Conservation (phyloP, 1,140 invertebrate genomes). For the Lanistes nyassanus region DNA sequence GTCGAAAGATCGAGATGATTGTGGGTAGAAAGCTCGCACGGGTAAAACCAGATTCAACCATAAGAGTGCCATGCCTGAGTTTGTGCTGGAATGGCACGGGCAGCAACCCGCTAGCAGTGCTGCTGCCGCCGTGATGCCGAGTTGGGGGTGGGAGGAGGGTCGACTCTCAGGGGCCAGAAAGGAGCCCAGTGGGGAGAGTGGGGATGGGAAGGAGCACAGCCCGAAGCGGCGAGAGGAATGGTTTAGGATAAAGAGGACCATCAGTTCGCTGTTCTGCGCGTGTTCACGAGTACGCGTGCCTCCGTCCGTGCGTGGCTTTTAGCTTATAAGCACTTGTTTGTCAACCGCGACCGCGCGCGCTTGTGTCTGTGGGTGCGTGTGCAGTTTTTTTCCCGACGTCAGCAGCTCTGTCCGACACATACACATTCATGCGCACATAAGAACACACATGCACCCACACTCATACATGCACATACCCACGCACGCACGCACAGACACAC, state of each 20-base stretch:
- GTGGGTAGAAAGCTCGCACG: slow-evolving; percentile 9
- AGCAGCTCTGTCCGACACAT: not conserved
- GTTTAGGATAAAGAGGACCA: not conserved
- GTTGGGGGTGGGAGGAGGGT: not conserved
- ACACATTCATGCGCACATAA: not conserved
- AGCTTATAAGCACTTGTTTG: no score
- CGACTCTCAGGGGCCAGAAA: no score
- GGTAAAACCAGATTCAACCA: slow-evolving; percentile 12
- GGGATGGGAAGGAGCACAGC: not conserved
- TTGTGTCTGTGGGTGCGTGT: not conserved
- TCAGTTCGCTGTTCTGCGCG: not conserved
- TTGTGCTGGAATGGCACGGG: slow-evolving; percentile 5
- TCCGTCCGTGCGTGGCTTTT: not conserved
- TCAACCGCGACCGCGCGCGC: no score
- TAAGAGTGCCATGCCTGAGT: slow-evolving; percentile 10
- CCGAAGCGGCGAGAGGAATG: not conserved
- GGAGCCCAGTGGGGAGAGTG: not conserved
- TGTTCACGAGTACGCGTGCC: not conserved
- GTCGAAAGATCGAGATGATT: slow-evolving; percentile 12
- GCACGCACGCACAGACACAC: slow-evolving; percentile 11
- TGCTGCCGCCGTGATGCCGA: not conserved
- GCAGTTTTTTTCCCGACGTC: not conserved
- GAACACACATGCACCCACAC: not conserved
- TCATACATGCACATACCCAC: slow-evolving; percentile 1
- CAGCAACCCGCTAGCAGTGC: not conserved